Evolutionary conservation across 2,113 vertebrate species (phyloP).

Genomic region (Dinomys branickii): DNA sequence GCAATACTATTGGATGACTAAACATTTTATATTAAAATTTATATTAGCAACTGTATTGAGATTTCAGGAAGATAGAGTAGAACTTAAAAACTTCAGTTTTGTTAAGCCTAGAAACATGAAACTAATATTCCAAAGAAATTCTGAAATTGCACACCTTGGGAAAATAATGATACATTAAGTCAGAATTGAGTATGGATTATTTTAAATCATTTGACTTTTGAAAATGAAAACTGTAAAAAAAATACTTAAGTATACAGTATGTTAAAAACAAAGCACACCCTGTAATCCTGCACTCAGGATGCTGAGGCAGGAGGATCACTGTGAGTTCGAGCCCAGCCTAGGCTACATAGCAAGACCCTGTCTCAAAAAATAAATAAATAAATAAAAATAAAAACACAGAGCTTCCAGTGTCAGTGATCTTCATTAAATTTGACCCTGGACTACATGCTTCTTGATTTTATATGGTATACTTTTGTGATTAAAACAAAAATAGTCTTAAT

Average conservation of each 20-base stretch:
- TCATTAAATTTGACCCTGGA: not conserved
- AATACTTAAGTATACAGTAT: not conserved
- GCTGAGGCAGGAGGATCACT: no score
- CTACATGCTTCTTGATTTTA: not conserved
- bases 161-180: constrained; percentile 80
- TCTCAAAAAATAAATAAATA: no score
- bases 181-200: constrained; percentile 83
- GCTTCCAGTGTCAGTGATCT: not conserved
- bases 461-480: constrained; percentile 15
- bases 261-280: not conserved
- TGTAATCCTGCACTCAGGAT: no score
- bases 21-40: constrained; percentile 91
- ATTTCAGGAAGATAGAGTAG: constrained; percentile 86
- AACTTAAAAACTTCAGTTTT: constrained; percentile 81
- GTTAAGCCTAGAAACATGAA: constrained; percentile 83
- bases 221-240: constrained; percentile 84
- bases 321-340: no score
- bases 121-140: constrained; percentile 88
- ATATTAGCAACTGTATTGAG: constrained; percentile 84
- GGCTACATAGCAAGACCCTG: no score
- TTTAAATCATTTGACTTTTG: constrained; percentile 86
- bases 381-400: not conserved
- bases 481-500: not conserved
- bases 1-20: constrained; percentile 91
- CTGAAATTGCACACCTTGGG: constrained; percentile 82